Conservation (phyloP, 2,113 vertebrate species). For the Casuarius casuarius region DNA sequence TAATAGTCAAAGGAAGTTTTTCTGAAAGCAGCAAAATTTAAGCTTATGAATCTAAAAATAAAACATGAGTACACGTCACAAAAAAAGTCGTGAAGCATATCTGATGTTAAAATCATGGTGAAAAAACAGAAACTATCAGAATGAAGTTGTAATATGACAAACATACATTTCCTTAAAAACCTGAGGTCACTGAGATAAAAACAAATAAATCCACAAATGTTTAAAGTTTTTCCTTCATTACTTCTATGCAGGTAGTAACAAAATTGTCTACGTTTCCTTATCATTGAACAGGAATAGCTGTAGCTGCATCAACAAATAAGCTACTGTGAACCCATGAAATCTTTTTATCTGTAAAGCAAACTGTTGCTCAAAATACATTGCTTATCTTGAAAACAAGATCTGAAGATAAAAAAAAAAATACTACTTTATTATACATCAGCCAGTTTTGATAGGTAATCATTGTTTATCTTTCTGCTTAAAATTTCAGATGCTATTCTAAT, state of each 20-base stretch:
- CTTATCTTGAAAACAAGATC: conserved; percentile 54
- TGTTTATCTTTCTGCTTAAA: conserved; percentile 92
- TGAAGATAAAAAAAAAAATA: conserved; percentile 62
- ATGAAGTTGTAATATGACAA: background rate
- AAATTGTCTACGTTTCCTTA: background rate
- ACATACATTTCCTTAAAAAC: background rate
- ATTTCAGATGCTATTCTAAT: conserved; percentile 95
- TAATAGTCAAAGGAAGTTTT: background rate
- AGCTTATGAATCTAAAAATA: background rate
- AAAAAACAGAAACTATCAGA: background rate
- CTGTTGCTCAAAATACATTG: conserved; percentile 34
- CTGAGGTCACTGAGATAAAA: background rate
- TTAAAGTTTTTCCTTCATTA: background rate
- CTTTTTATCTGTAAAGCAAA: conserved; percentile 42
- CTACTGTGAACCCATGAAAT: background rate
- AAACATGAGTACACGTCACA: background rate
- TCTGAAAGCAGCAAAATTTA: background rate
- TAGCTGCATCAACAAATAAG: background rate
- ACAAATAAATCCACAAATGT: background rate
- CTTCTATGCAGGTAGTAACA: background rate
- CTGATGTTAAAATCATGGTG: background rate
- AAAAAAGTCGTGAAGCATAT: background rate
- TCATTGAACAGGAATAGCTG: background rate
- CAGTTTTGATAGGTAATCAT: conserved; percentile 88
- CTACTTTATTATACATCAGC: conserved; percentile 79